Conservation (phyloP, 2,888 invertebrate genomes). For the Hesperia comma region DNA sequence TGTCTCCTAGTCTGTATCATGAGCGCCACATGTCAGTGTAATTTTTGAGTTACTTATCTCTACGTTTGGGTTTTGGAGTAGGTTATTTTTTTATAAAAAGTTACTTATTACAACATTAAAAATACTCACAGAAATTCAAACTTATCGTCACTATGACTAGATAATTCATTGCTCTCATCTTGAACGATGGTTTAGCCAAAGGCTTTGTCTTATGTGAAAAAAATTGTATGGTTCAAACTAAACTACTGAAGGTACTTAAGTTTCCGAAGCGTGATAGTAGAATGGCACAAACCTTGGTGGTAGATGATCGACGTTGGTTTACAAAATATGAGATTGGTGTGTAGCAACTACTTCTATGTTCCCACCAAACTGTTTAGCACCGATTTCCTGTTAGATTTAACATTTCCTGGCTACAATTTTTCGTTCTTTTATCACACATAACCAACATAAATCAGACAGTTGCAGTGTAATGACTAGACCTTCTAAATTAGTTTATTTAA, state of each 20-base stretch:
- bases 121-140: slow-evolving; percentile 3
- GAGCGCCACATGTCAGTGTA: too few species aligned
- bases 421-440: background rate
- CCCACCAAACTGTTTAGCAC: background rate
- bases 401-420: background rate
- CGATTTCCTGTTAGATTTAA: background rate
- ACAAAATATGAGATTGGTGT: background rate
- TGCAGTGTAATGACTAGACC: too few species aligned
- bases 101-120: too few species aligned
- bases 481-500: too few species aligned
- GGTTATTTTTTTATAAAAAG: too few species aligned
- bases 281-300: background rate
- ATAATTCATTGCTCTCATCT: background rate
- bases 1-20: too few species aligned
- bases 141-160: background rate
- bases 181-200: too few species aligned
- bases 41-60: too few species aligned
- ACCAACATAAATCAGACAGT: too few species aligned
- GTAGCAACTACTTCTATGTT: background rate
- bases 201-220: background rate
- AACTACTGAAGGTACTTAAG: background rate
- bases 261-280: background rate
- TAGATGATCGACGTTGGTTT: background rate
- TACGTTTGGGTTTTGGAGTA: too few species aligned
- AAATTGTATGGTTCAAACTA: background rate